Base-by-base conservation (phyloP, 2,113 vertebrate genomes). In the Triplophysa siluroides region DNA sequence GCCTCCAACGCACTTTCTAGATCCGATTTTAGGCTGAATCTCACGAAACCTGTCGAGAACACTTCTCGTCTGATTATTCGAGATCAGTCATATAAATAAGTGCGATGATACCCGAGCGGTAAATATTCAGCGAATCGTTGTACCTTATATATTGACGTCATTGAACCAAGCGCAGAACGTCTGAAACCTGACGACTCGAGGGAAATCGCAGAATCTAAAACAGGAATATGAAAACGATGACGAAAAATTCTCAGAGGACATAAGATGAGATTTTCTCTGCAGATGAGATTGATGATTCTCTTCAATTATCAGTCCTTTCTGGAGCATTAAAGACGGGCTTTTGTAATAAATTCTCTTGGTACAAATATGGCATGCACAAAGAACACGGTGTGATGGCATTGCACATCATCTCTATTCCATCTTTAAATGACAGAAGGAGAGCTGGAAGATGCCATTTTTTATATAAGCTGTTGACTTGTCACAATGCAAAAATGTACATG, bases 401-500 rank as follows among this genome's bases (percentile, higher is more conserved):
- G 43, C 78, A 41, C 60, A 1, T 83, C 83, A 84, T 89, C 87
- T 85, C 78, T 16, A 14, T 54, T 68, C 68, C 74, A 1, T 56
- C 4, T 18, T 7, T 19, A 79, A 78, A 88, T 81, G 82, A 86
- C 82, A 82, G 82, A 69, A 83, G 54, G 45, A 77, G 84, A 76
- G 81, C 82, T 47, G 79, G 78, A 41, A 81, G 81, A 86, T 87
- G 85, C 81, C 86, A 87, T 90, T 85, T 88, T 79, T 85, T 47
- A 29, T 50, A 86, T 83, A 89, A 85, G 85, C 80, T 73, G 68
- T 78, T 81, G 78, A 47, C 81, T 82, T 73, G 56, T 83, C 85
- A 38, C 33, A 8, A 38, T 38, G 33, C 84, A 85, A 79, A 80
- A 33, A 50, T 78, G 76, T 80, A 83, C 73, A 65, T 65, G 67